These are phyloP conservation scores for Solea senegalensis DNA, from an alignment of 2,113 vertebrate genomes.

Conservation along the genomic window DNA sequence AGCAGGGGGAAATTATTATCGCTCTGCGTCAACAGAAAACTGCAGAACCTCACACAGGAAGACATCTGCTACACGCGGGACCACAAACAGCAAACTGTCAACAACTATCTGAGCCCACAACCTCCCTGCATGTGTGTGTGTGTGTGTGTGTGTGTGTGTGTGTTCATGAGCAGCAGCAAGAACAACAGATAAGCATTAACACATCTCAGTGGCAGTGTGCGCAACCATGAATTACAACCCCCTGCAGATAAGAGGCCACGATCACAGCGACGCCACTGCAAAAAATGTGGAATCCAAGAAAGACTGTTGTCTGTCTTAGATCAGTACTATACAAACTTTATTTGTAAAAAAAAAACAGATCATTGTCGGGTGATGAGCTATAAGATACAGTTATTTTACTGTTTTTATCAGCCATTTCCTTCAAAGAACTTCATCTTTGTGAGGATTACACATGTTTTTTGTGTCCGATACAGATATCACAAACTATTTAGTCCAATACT, in stretches of 20 bases:
- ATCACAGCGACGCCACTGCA: constrained; percentile 26
- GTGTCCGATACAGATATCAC: too few species aligned
- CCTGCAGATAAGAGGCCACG: constrained; percentile 47
- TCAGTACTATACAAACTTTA: too few species aligned
- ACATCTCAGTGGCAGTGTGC: constrained; percentile 33
- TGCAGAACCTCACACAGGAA: constrained; percentile 71
- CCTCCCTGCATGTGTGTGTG: not conserved
- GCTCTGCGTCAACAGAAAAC: constrained; percentile 52
- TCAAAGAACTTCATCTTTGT: too few species aligned
- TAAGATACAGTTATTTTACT: too few species aligned
- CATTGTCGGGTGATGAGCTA: too few species aligned
- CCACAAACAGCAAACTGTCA: constrained; percentile 77
- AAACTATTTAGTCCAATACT: too few species aligned
- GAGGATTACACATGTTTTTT: too few species aligned
- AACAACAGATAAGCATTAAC: constrained; percentile 61
- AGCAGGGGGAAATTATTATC: constrained; percentile 43
- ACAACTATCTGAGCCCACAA: constrained; percentile 55
- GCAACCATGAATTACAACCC: constrained; percentile 54
- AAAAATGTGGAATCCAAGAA: constrained; percentile 18
- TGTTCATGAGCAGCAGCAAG: not conserved
- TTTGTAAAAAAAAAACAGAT: too few species aligned
- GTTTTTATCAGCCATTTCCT: too few species aligned
- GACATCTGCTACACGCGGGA: constrained; percentile 69
- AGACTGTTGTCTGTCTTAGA: too few species aligned
- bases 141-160: not conserved